Percentiles rank a stretch among this genome's conserved stretches.
Evolutionary conservation across 1,140 invertebrate species (phyloP).

Genomic region (Oryctes rhinoceros): DNA sequence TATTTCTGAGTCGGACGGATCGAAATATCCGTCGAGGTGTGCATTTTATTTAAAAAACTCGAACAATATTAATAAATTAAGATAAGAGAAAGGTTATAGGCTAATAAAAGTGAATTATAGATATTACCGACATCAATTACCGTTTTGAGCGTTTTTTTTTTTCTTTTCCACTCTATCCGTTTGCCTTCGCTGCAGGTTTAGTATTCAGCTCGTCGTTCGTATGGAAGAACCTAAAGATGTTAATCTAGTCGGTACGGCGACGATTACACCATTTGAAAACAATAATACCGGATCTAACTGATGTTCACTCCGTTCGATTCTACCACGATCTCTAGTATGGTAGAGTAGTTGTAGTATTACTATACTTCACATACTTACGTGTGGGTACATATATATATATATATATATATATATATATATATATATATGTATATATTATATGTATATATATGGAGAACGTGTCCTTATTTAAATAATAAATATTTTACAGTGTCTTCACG

Average conservation of each 20-base stretch:
- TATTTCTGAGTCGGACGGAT: no score
- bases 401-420: not conserved
- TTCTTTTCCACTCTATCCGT: no score
- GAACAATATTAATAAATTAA: conserved; percentile 11
- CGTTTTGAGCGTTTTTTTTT: not conserved
- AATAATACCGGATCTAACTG: conserved; percentile 14
- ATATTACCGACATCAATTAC: conserved; percentile 8
- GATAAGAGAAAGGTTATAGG: not conserved
- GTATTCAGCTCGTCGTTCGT: not conserved
- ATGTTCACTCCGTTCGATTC: not conserved
- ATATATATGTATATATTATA: no score
- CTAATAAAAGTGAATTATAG: conserved; percentile 1
- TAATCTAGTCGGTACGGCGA: not conserved
- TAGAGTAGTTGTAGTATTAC: not conserved
- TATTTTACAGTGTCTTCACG: conserved; percentile 21
- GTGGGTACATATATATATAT: no score
- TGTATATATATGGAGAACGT: not conserved
- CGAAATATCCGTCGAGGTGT: no score
- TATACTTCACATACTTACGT: no score
- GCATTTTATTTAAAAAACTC: no score
- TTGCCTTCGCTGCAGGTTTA: no score
- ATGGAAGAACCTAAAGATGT: no score
- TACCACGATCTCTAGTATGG: not conserved
- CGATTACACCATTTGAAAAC: conserved; percentile 1
- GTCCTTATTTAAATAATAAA: conserved; percentile 20